Evolutionary conservation across 2,888 invertebrate genomes (phyloP), one percentile per base, ranked within the genome.

Genomic region (Patella pellucida): DNA sequence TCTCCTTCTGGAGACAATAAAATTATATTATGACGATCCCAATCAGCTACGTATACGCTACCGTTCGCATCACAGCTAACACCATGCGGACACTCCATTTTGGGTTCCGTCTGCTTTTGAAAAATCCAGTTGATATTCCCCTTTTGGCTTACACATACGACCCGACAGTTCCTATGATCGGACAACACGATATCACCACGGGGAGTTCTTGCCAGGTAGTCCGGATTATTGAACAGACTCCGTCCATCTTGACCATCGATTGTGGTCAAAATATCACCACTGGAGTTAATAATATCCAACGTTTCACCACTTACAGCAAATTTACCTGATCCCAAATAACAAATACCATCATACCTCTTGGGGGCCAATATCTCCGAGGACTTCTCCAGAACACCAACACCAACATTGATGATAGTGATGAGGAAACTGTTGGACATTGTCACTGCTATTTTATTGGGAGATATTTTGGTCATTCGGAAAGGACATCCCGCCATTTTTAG

Each of bases 251-350:
- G 12, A 23, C 62, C 62, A 11, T 62, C 62, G 23, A 62, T 62
- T 11, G 62, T 62, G 23, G 62, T 23, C 23, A 62, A 12, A 62
- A 62, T 23, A 23, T 19, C 14, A 14, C 62, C 62, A 0, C 19
- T 23, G 14, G 62, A 12, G 23, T 62, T 23, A 23, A 62, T 62
- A 15, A 62, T 62, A 23, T 62, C 62, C 62, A 62, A 19, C 14
- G 62, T 23, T 62, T 11, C 7, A 62, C 62, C 62, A 62, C 62
- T 62, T 9, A 62, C 62, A 12, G 62, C 62, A 62, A 62, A 62
- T 23, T 62, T 62, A 23, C 62, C 62, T 19, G 62, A 62, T 62
- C 62, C 62, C 7, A 62, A 23, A 62, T 62, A 62, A 62, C 62
- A 62, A 62, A 62, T 62, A 23, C 62, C 62, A 14, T 62, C 62